phyloP scores from a whole-genome alignment of 2,113 vertebrate genomes.

The Parus major region DNA sequence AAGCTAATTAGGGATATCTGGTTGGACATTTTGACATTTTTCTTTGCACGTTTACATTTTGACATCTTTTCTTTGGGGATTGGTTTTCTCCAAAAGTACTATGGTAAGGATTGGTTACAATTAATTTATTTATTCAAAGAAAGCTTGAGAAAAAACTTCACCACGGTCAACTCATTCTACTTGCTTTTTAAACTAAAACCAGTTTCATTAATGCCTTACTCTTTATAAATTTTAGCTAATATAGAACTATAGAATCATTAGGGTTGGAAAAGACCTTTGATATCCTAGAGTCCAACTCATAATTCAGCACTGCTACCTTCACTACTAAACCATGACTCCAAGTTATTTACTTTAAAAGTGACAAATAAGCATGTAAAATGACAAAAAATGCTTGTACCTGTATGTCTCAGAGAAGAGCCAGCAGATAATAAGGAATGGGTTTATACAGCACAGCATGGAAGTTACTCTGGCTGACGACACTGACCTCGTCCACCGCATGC shows the following conservation, averaged over 20 bases:
- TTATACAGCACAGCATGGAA: background rate
- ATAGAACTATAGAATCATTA: background rate
- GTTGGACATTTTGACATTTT: background rate
- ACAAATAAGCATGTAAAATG: background rate
- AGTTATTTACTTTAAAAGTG: background rate
- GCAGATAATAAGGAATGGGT: background rate
- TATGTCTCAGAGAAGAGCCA: background rate
- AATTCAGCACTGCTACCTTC: background rate
- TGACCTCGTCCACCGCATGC: rapidly evolving
- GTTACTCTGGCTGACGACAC: background rate
- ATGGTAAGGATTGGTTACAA: background rate
- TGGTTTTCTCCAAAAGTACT: background rate
- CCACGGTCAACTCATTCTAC: background rate
- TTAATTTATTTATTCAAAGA: background rate
- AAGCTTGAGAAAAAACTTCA: background rate
- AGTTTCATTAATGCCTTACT: background rate
- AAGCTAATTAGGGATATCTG: background rate
- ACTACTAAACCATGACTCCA: background rate
- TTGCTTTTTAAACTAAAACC: background rate
- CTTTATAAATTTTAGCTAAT: background rate
- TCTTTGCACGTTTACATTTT: background rate
- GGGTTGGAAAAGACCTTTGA: background rate
- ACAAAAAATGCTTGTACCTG: background rate
- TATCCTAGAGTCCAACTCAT: background rate
- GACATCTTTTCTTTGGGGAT: background rate